Percentiles rank a stretch among this genome's conserved stretches.
Evolutionary conservation across 2,797 vertebrate genomes (phyloP).

Genomic region (Acropternis orthonyx): DNA sequence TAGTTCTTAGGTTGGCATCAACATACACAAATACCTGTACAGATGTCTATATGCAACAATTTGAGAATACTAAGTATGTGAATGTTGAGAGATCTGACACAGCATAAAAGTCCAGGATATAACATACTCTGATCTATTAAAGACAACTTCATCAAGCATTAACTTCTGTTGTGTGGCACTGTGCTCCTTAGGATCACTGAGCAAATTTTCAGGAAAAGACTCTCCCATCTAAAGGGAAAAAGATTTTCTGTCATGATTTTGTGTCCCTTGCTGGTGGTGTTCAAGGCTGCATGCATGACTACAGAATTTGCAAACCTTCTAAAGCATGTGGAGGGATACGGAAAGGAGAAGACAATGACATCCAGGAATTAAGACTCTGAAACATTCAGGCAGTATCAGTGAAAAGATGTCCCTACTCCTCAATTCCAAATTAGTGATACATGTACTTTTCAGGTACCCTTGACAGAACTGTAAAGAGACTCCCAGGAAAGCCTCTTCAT

Average conservation of each 20-base stretch:
- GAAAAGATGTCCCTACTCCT: neutral
- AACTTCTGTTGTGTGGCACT: neutral
- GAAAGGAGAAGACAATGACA: neutral
- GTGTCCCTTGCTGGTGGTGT: neutral
- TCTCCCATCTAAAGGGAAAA: neutral
- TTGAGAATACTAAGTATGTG: neutral
- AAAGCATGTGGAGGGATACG: neutral
- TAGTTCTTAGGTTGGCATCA: neutral
- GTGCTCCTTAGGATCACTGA: neutral
- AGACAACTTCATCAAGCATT: neutral
- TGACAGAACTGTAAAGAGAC: neutral
- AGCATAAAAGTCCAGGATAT: neutral
- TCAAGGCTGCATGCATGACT: accelerated
- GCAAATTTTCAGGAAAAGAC: neutral
- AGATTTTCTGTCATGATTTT: neutral
- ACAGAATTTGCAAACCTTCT: neutral
- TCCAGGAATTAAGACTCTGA: neutral
- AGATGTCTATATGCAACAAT: neutral
- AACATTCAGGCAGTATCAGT: neutral
- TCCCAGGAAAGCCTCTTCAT: neutral
- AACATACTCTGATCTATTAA: neutral
- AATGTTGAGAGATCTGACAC: neutral
- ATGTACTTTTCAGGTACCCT: neutral
- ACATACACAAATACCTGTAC: neutral
- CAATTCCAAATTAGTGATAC: neutral